Base-by-base conservation (phyloP, 2,888 invertebrate species). In the Tuta absoluta region DNA sequence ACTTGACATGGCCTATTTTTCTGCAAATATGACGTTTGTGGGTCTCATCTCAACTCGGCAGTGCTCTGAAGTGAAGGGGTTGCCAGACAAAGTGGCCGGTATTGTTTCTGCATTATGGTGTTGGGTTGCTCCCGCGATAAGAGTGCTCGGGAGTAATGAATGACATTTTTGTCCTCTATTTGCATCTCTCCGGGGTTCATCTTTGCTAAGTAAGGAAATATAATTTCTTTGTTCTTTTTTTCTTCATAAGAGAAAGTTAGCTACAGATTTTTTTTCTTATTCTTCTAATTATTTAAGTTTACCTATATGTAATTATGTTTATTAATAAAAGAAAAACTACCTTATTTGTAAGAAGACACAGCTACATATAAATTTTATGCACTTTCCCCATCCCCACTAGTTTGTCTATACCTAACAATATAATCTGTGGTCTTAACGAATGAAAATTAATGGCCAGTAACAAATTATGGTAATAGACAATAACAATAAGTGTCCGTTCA, bases 1-100 rank as follows among this genome's bases (percentile, higher is more conserved):
- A 84, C 87, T 89, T 89, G 87, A 87, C 88, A 88, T 78, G 87
- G 81, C 86, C 87, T 85, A 88, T 88, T 87, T 89, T 84, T 82
- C 78, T 72, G 78, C 76, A 80, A 75, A 84, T 85, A 83, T 82
- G 85, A 87, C 87, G 84, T 86, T 82, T 84, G 79, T 76, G 76
- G 79, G 84, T 77, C 81, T 75, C 77, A 79, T 21, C 59, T 21
- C 51, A 21, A 51, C 12, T 21, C 51, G 2, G 14, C 21, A 5
- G 51, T 21, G 49, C 14, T 5, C 17, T 28, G 37, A 57, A 33
- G 33, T 57, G 14, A 56, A 56, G 56, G 56, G 56, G 53, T 51
- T 23, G 53, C 24, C 28, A 56, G 56, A 56, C 17, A 56, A 56
- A 56, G 56, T 56, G 56, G 56, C 33, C 24, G n/a, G 56, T 56